These are phyloP conservation scores for Eurystomus gularis DNA, from an alignment of 2,113 vertebrate genomes.

Conservation along the genomic window DNA sequence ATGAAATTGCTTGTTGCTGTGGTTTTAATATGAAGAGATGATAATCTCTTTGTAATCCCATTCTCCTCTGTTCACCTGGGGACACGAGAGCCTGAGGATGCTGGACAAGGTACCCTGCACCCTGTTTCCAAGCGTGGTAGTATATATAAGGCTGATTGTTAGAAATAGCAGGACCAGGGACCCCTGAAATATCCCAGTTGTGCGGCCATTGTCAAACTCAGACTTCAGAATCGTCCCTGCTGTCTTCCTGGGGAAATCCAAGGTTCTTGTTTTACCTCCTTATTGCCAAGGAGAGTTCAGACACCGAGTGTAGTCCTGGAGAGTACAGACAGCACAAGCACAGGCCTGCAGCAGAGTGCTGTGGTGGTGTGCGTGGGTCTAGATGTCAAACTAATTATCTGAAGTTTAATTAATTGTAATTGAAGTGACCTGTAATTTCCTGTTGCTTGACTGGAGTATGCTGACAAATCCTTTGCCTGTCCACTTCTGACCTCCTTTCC, in stretches of 20 bases:
- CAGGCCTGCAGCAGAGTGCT: background rate
- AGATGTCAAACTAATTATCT: background rate
- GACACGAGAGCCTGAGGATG: background rate
- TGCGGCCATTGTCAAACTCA: background rate
- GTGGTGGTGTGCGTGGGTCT: background rate
- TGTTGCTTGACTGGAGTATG: background rate
- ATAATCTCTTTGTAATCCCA: fast-evolving
- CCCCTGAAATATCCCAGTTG: background rate
- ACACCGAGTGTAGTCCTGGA: fast-evolving
- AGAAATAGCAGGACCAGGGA: background rate
- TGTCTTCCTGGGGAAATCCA: background rate
- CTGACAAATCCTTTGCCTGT: background rate
- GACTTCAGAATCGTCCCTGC: background rate
- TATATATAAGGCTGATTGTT: no score
- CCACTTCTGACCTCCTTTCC: background rate
- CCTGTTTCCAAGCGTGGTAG: background rate
- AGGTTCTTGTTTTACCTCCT: background rate
- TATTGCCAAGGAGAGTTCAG: background rate
- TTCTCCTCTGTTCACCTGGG: background rate
- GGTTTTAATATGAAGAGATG: background rate
- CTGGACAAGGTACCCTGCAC: background rate
- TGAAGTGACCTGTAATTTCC: background rate
- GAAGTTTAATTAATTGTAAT: background rate
- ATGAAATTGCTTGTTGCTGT: background rate
- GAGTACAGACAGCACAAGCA: background rate